phyloP scores from a whole-genome alignment of 2,888 invertebrate genomes.

The Drosophila multiciliata region DNA sequence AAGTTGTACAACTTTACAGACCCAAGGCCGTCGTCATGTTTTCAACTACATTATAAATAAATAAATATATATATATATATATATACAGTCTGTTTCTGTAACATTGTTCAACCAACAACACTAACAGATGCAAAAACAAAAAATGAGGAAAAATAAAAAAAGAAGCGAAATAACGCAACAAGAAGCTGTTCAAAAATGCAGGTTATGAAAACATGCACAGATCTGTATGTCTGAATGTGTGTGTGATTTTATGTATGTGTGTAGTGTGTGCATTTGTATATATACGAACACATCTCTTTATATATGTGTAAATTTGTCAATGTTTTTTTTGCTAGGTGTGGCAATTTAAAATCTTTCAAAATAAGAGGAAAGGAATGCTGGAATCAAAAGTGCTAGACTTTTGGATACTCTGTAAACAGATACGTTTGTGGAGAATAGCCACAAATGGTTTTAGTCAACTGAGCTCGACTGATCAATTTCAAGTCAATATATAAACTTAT shows the following conservation, averaged over 20 bases:
- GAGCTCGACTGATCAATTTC: not conserved
- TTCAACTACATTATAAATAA: conserved; percentile 4
- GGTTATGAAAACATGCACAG: not conserved
- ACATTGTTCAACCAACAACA: not conserved
- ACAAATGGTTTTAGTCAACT: not conserved
- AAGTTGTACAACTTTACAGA: not conserved
- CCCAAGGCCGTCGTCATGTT: conserved; percentile 45
- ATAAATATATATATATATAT: not conserved
- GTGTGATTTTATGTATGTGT: not conserved
- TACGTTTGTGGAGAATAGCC: not conserved
- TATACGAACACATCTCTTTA: not conserved
- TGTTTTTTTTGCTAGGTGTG: not conserved
- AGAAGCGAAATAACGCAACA: not conserved
- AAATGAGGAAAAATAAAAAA: not conserved
- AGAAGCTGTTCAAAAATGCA: not conserved
- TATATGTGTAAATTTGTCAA: not conserved
- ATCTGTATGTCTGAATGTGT: not conserved
- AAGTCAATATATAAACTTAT: not conserved
- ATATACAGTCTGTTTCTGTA: not conserved
- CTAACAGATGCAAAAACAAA: not conserved
- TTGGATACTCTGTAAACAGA: not conserved
- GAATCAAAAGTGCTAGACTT: not conserved
- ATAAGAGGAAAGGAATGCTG: not conserved
- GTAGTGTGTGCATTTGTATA: not conserved
- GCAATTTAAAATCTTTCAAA: not conserved